Evolutionary conservation across 2,888 invertebrate genomes (phyloP).

Genomic region (Nudaria mundana): DNA sequence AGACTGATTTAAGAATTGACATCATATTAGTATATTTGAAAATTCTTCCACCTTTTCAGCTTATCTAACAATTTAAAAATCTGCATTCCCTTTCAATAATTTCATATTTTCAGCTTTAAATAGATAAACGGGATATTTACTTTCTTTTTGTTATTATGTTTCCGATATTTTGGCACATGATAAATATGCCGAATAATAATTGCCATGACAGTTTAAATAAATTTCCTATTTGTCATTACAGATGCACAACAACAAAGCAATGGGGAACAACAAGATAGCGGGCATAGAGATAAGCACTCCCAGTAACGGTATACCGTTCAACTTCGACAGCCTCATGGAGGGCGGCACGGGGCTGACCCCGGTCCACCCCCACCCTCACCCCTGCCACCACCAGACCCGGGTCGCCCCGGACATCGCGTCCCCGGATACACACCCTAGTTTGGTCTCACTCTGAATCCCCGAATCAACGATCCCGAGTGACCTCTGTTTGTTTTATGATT

Average conservation of each 20-base stretch:
- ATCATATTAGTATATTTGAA: too few species aligned
- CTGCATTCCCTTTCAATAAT: neutral
- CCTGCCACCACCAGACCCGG: constrained; percentile 90
- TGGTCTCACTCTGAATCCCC: constrained; percentile 94
- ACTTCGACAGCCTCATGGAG: constrained; percentile 96
- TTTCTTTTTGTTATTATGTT: too few species aligned
- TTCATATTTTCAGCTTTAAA: neutral
- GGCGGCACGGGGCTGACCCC: constrained; percentile 96
- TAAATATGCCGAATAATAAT: too few species aligned
- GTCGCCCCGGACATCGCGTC: constrained; percentile 86
- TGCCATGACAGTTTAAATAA: too few species aligned
- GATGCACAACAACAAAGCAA: constrained; percentile 73
- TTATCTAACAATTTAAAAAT: too few species aligned
- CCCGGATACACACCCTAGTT: constrained; percentile 88
- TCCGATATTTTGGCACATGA: too few species aligned
- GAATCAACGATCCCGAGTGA: too few species aligned
- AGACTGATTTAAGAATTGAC: too few species aligned
- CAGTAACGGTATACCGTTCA: constrained; percentile 92
- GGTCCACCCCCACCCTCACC: constrained; percentile 84
- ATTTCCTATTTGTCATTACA: constrained; percentile 35
- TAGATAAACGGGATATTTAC: too few species aligned
- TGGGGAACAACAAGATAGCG: constrained; percentile 83
- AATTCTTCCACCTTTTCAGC: too few species aligned
- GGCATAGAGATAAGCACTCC: constrained; percentile 94
- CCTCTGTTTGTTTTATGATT: too few species aligned